Base-by-base conservation (phyloP, 2,888 invertebrate species). In the Drosophila barbarae region DNA sequence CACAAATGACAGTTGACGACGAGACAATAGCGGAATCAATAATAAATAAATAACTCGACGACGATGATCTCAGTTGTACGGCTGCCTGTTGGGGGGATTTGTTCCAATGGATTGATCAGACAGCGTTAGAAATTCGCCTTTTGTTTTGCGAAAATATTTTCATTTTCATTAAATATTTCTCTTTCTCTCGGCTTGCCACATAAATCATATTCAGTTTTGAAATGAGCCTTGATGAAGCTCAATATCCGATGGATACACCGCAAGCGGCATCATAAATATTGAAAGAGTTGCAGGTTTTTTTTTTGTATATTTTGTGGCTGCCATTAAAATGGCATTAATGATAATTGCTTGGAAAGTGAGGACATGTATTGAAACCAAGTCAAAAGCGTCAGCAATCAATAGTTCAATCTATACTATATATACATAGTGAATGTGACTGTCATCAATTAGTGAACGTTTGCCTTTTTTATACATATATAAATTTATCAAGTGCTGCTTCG, bases 61-160 rank as follows among this genome's bases (percentile, higher is more conserved):
- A 83, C 60, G 78, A 85, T 83, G 82, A 83, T 83, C 82, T 83
- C 85, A 71, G 63, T 82, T 82, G 69, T 84, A 71, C 67, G 76
- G 82, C 79, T 77, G 75, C 78, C 26, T 57, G 70, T 18, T 54
- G 47, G 49, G 49, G 60, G 18, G 42, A 21, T 49, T 41, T 46
- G 52, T 69, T 51, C 44, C 26, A 68, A 61, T 42, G 30, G 26
- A 61, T 21, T 21, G 35, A 59, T 60, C 69, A 69, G 69, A 84
- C 84, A 74, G 69, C 52, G 68, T 36, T 49, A 68, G 54, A 41
- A 41, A 55, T 69, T 53, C 34, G 38, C 51, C 64, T 61, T 39
- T 41, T 46, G 23, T 42, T 70, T 69, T 46, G 26, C 46, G 3
- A 47, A 60, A 59, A 39, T 18, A 57, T 46, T 59, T 59, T 46